These are phyloP conservation scores for Solenopsis invicta DNA, from an alignment of 1,140 invertebrate species.

Conservation along the genomic window DNA sequence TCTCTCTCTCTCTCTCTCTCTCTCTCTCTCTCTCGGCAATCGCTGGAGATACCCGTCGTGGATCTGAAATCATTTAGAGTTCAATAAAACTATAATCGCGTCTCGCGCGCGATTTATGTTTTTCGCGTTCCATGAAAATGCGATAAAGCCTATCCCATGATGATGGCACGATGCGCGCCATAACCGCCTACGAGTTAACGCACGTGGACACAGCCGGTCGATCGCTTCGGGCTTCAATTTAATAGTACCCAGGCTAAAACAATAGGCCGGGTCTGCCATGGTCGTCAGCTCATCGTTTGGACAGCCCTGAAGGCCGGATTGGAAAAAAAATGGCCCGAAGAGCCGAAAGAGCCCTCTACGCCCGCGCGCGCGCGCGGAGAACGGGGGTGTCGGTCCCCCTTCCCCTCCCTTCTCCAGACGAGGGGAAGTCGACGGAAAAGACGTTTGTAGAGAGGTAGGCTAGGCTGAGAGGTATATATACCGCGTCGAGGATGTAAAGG, in stretches of 20 bases:
- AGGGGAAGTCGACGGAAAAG: slow-evolving; percentile 72
- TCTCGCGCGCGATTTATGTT: slow-evolving; percentile 32
- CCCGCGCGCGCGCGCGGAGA: slow-evolving; percentile 41
- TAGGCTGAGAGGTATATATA: slow-evolving; percentile 58
- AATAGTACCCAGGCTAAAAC: slow-evolving; percentile 79
- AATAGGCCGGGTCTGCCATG: slow-evolving; percentile 77
- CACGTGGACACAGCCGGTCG: slow-evolving; percentile 73
- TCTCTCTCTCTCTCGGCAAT: slow-evolving; percentile 1
- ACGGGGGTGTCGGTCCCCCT: slow-evolving; percentile 56
- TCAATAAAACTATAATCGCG: slow-evolving; percentile 24
- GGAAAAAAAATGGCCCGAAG: slow-evolving; percentile 81
- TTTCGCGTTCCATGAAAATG: slow-evolving; percentile 48
- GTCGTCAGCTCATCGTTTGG: slow-evolving; percentile 78
- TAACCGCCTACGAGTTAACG: slow-evolving; percentile 75
- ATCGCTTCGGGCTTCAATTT: slow-evolving; percentile 79
- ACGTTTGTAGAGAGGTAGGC: slow-evolving; percentile 66
- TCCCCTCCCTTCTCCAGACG: slow-evolving; percentile 41
- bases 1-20: neutral
- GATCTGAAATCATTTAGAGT: neutral
- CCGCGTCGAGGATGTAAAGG: slow-evolving; percentile 74
- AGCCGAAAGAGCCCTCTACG: slow-evolving; percentile 72
- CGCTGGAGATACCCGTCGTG: neutral
- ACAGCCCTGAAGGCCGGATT: slow-evolving; percentile 78
- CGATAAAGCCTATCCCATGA: slow-evolving; percentile 35
- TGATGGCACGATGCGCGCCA: slow-evolving; percentile 51